phyloP scores from a whole-genome alignment of 2,113 vertebrate genomes.

The Dasypus novemcinctus region DNA sequence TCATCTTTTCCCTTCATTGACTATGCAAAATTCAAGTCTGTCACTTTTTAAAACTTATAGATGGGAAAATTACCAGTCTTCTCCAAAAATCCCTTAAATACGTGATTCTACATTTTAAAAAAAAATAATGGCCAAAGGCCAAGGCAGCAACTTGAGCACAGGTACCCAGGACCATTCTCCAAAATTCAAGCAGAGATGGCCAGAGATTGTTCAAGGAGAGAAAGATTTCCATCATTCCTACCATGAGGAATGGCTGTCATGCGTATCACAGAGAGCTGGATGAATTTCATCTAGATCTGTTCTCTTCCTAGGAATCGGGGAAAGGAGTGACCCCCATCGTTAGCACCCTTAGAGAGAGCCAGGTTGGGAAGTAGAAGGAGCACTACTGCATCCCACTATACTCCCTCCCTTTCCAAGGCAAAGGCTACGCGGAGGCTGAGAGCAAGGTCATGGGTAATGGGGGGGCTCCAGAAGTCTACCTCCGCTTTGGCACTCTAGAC shows the following conservation, averaged over 20 bases:
- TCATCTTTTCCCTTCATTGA: neutral
- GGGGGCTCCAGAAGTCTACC: neutral
- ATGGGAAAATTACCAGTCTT: neutral
- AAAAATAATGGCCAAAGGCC: conserved; percentile 4
- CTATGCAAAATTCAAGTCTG: neutral
- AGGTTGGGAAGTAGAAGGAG: neutral
- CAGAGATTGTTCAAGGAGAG: neutral
- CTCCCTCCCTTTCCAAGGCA: neutral
- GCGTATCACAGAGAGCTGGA: neutral
- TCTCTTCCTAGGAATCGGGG: neutral
- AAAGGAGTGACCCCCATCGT: neutral
- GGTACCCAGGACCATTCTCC: neutral
- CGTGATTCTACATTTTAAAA: neutral
- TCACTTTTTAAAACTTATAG: neutral
- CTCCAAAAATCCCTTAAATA: neutral
- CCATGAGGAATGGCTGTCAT: neutral
- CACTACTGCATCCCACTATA: neutral
- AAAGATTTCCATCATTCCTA: neutral
- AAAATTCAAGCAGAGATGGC: neutral
- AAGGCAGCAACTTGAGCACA: neutral
- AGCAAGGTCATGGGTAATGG: neutral
- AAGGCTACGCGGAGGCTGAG: neutral
- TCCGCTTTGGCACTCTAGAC: neutral
- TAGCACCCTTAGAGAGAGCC: neutral
- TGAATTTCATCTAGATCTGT: neutral